Percentiles rank a stretch among this genome's conserved stretches.
Conservation (phyloP, 2,888 invertebrate genomes). For the Caenorhabditis zanzibari region DNA sequence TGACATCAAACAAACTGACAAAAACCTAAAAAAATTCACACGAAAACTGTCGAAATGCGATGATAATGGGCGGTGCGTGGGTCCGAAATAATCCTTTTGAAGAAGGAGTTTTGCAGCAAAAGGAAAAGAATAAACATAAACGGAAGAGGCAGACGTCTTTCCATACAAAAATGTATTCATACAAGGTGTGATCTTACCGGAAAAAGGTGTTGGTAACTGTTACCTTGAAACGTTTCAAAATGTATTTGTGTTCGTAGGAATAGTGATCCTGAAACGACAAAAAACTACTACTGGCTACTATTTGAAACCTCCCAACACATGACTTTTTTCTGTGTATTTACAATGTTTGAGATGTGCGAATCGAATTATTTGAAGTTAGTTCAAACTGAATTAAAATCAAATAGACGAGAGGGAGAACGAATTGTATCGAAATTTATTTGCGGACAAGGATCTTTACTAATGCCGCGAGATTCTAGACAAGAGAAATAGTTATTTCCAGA, state of each 20-base stretch:
- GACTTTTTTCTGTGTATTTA: conserved; percentile 39
- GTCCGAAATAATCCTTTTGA: conserved; percentile 23
- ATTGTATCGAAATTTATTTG: background rate
- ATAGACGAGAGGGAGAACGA: background rate
- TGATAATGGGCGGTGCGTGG: conserved; percentile 21
- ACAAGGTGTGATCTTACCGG: background rate
- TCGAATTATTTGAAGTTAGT: conserved; percentile 28
- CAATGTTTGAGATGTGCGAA: conserved; percentile 44
- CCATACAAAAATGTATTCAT: conserved; percentile 1
- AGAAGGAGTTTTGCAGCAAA: conserved; percentile 25
- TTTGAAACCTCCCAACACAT: conserved; percentile 1
- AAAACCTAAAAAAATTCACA: conserved; percentile 9
- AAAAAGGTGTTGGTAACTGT: background rate
- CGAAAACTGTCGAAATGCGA: conserved; percentile 26
- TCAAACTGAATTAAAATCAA: conserved; percentile 21
- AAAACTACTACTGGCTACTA: background rate
- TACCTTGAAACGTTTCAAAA: background rate
- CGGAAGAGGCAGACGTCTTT: background rate
- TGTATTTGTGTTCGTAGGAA: background rate
- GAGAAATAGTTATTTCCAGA: too few relatives aligned
- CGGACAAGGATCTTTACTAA: too few relatives aligned
- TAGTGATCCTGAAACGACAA: background rate
- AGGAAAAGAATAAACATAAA: conserved; percentile 31
- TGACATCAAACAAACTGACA: background rate
- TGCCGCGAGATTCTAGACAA: too few relatives aligned